Percentiles rank a stretch among this genome's conserved stretches.
Conservation (phyloP, 2,888 invertebrate species). For the Synergus umbraculus region DNA sequence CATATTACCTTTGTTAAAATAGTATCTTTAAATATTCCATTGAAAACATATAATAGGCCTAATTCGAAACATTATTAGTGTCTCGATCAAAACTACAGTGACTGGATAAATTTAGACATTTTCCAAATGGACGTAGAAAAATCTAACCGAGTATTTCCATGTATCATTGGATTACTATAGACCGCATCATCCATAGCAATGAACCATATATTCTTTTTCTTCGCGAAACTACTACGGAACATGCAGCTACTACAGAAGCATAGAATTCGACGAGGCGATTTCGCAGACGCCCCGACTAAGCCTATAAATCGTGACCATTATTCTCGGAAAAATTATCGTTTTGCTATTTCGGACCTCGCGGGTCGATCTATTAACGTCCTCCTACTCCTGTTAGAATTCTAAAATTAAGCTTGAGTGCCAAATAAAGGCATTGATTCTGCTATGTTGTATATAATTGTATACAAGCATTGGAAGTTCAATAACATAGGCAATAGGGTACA, state of each 20-base stretch:
- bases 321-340: slow-evolving; percentile 62
- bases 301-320: slow-evolving; percentile 65
- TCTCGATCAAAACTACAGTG: too few relatives aligned
- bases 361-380: background rate
- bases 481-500: background rate
- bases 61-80: background rate
- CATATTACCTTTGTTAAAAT: too few relatives aligned
- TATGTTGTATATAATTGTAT: background rate
- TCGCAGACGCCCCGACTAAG: slow-evolving; percentile 47
- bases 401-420: background rate
- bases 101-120: background rate
- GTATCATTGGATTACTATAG: slow-evolving; percentile 57
- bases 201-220: slow-evolving; percentile 42
- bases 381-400: background rate
- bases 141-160: slow-evolving; percentile 53
- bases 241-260: slow-evolving; percentile 48
- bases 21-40: too few relatives aligned
- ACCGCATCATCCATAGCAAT: slow-evolving; percentile 54
- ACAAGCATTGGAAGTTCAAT: background rate
- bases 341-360: slow-evolving; percentile 56
- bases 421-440: background rate
- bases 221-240: slow-evolving; percentile 35
- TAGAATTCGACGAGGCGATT: slow-evolving; percentile 37
- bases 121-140: slow-evolving; percentile 44
- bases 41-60: background rate